Evolutionary conservation across 2,797 vertebrate genomes (phyloP), one percentile per base, ranked within the genome.

Genomic region (Acanthurus tractus): DNA sequence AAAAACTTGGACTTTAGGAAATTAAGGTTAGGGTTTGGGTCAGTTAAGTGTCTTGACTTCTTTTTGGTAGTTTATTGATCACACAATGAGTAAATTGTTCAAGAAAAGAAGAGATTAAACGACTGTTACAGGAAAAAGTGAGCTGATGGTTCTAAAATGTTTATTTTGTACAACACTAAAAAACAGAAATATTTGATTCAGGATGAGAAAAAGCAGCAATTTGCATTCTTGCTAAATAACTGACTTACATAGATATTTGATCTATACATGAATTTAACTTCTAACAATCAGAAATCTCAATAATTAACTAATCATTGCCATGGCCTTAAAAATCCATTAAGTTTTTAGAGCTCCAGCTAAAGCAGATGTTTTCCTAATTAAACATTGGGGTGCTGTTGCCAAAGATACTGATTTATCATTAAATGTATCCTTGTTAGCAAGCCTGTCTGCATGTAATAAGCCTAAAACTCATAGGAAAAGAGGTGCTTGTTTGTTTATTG

Each of bases 401-500:
- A 63, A 56, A 63, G 15, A 65, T n/a, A 65, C 5, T 59, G 40
- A 69, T 68, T 78, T 25, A 70, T 34, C 25, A 81, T 76, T 55
- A 45, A 64, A 69, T 40, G 65, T 42, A 65, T 62, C 7, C n/a
- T 62, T 74, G n/a, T 53, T 56, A 6, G 9, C 15, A 65, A 15
- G 17, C 75, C 38, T 70, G 12, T 80, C 49, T 81, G n/a, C 22
- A n/a, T 58, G 44, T 18, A 36, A 81, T 84, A 25, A 68, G 61
- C 48, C 65, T 50, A 57, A 66, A 67, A 78, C 53, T 75, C 22
- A 38, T 9, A 36, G n/a, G 25, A 46, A 81, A 75, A 67, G 15
- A 78, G 53, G 9, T 23, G 57, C 38, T 71, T 67, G 36, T 38
- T 54, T 85, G 62, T 85, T 87, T 82, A 72, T 67, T 78, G 23